Evolutionary conservation across 1,140 invertebrate species (phyloP).

Genomic region (Berghia stephanieae): DNA sequence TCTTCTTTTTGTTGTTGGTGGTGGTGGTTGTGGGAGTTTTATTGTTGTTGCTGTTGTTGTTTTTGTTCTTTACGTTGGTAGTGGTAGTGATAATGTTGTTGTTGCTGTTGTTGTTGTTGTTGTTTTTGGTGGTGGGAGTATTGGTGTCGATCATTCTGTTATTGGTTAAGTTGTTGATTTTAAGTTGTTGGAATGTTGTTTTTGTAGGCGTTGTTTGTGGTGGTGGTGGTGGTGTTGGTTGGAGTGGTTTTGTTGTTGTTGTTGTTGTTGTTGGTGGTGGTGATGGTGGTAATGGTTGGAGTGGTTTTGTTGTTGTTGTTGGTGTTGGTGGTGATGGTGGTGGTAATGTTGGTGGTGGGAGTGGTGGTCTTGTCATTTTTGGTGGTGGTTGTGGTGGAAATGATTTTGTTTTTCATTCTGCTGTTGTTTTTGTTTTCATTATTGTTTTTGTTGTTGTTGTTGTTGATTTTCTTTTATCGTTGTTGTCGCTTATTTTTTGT

Average conservation of each 20-base stretch:
- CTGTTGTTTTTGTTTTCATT: background rate
- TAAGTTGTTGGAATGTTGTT: no score
- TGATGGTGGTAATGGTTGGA: no score
- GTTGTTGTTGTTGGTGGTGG: no score
- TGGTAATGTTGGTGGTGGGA: background rate
- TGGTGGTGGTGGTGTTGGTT: no score
- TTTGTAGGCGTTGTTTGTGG: no score
- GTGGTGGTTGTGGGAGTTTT: background rate
- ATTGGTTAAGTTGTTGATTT: background rate
- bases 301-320: no score
- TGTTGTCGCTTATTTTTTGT: no score
- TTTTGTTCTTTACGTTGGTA: background rate
- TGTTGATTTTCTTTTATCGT: no score
- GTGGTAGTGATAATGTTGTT: background rate
- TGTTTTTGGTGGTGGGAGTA: no score
- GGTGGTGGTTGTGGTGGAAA: background rate
- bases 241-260: no score
- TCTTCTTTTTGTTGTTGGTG: background rate
- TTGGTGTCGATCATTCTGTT: background rate
- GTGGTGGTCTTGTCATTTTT: background rate
- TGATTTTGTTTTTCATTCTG: background rate
- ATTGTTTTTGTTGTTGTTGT: background rate
- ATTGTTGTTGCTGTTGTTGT: conserved; percentile 8
- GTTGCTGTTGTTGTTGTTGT: conserved; percentile 17
- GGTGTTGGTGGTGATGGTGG: background rate